Conservation (phyloP, 1,140 invertebrate genomes). For the Aporrectodea caliginosa region DNA sequence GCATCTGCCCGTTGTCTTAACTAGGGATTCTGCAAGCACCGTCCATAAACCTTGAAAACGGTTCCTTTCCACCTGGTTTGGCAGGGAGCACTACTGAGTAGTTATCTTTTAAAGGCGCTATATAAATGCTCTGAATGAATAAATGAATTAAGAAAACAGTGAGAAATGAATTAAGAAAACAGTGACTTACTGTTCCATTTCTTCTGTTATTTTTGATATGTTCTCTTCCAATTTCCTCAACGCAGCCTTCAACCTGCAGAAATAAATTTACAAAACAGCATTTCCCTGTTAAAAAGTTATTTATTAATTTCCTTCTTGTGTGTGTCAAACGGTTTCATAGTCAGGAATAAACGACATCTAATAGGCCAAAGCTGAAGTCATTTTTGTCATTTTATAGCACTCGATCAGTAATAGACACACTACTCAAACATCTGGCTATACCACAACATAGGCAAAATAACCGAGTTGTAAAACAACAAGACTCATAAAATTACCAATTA, state of each 20-base stretch:
- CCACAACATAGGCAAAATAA: too few relatives aligned
- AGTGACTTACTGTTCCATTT: constrained; percentile 21
- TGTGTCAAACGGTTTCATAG: not conserved
- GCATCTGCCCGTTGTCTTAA: not conserved
- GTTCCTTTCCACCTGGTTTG: not conserved
- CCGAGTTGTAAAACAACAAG: too few relatives aligned
- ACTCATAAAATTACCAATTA: too few relatives aligned
- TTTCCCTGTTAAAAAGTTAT: not conserved
- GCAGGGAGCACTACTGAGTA: not conserved
- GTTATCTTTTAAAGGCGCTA: not conserved
- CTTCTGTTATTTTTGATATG: constrained; percentile 13
- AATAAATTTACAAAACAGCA: not conserved
- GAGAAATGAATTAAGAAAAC: not conserved
- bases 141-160: constrained; percentile 4
- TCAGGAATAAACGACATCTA: not conserved
- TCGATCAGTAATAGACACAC: too few relatives aligned
- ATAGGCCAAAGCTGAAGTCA: too few relatives aligned
- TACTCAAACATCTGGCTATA: too few relatives aligned
- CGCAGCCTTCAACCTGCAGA: constrained; percentile 11
- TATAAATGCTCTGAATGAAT: too few relatives aligned
- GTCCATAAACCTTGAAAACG: not conserved
- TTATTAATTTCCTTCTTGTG: not conserved
- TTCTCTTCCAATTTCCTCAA: constrained; percentile 11
- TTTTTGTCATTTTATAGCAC: too few relatives aligned
- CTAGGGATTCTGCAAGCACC: too few relatives aligned